These are phyloP conservation scores for Trichogramma dendrolimi DNA, from an alignment of 2,888 invertebrate species.

Conservation along the genomic window DNA sequence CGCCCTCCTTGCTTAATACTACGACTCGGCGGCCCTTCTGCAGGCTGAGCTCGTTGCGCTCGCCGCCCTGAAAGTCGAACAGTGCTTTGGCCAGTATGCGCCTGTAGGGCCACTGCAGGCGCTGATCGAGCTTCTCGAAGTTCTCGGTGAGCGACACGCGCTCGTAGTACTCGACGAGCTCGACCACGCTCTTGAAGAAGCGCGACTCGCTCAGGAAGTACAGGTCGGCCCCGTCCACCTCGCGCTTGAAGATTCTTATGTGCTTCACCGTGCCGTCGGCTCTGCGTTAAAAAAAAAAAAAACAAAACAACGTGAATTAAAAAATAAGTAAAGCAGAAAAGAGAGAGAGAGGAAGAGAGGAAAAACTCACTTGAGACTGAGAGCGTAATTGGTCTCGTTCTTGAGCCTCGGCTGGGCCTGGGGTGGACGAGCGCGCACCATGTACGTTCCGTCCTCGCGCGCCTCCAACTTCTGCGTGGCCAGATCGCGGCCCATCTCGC, in stretches of 20 bases:
- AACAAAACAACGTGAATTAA: conserved; percentile 11
- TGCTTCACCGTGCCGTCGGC: conserved; percentile 87
- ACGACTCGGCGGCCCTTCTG: conserved; percentile 77
- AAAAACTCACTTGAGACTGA: conserved; percentile 72
- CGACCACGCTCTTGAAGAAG: conserved; percentile 87
- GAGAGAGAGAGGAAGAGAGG: conserved; percentile 11
- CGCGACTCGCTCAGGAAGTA: conserved; percentile 86
- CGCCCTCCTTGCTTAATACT: conserved; percentile 84
- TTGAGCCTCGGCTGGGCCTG: conserved; percentile 60
- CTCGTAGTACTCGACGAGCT: conserved; percentile 90
- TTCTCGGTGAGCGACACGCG: conserved; percentile 86
- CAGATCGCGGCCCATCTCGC: conserved; percentile 79
- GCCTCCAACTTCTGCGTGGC: conserved; percentile 72
- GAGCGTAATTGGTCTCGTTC: conserved; percentile 71
- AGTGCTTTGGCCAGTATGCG: conserved; percentile 75
- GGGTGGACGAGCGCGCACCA: conserved; percentile 74
- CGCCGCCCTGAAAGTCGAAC: conserved; percentile 73
- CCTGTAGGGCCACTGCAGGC: conserved; percentile 76
- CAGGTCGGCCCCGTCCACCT: conserved; percentile 64
- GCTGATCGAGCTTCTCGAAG: conserved; percentile 79
- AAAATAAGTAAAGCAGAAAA: conserved; percentile 11
- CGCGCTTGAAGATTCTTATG: conserved; percentile 82
- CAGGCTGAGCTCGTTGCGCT: conserved; percentile 75
- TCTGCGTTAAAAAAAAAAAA: conserved; percentile 52
- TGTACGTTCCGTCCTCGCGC: conserved; percentile 81